A percentile compares a stretch with the other conserved stretches of the same genome.
phyloP scores from a whole-genome alignment of 2,797 vertebrate genomes.

The Malurus splendens region DNA sequence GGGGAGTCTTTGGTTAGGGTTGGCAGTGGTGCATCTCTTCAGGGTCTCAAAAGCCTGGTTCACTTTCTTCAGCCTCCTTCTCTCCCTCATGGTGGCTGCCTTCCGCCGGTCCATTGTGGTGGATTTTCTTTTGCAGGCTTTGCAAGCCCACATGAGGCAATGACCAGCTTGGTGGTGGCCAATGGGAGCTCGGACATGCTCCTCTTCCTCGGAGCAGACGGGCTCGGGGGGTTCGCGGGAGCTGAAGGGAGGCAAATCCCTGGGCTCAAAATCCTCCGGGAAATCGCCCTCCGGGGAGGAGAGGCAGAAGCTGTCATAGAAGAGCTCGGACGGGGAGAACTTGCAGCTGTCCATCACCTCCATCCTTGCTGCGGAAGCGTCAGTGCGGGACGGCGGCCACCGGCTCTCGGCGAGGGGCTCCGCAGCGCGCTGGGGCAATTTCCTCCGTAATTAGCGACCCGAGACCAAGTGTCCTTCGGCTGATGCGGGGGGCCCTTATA shows the following conservation, averaged over 20 bases:
- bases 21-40: constrained; percentile 89
- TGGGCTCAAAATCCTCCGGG: constrained; percentile 71
- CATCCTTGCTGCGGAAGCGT: constrained; percentile 64
- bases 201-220: constrained; percentile 84
- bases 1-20: constrained; percentile 92
- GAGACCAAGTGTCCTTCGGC: constrained; percentile 76
- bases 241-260: constrained; percentile 54
- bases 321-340: constrained; percentile 88
- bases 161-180: constrained; percentile 90
- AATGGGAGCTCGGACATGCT: constrained; percentile 85
- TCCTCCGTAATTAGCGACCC: constrained; percentile 60
- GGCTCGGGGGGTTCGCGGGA: constrained; percentile 58
- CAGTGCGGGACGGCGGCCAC: neutral
- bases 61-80: constrained; percentile 93
- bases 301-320: constrained; percentile 84
- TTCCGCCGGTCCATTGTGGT: constrained; percentile 89
- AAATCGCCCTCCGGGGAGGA: constrained; percentile 86
- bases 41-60: constrained; percentile 96
- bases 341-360: constrained; percentile 78
- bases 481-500: constrained; percentile 80
- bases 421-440: neutral
- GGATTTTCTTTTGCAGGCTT: constrained; percentile 94
- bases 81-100: constrained; percentile 96
- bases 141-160: constrained; percentile 98
- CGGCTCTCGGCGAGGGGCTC: neutral